Conservation (phyloP, 23 tunicate species). For the Pegea sp. region DNA sequence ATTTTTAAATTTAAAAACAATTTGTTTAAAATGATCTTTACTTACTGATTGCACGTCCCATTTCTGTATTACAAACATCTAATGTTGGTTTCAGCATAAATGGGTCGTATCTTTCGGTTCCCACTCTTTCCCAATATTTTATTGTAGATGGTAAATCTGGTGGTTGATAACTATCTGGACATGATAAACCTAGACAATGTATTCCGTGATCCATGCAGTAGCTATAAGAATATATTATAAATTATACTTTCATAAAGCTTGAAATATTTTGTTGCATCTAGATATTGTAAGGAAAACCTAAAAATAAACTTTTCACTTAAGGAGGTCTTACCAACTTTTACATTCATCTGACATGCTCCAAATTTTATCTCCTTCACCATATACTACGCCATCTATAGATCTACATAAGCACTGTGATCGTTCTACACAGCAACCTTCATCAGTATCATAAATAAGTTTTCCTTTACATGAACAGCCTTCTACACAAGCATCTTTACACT, state of each 20-base stretch:
- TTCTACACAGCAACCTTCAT: constrained; percentile 83
- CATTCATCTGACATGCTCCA: constrained; percentile 95
- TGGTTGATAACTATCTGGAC: constrained; percentile 51
- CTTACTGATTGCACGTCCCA: constrained; percentile 56
- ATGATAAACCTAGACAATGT: constrained; percentile 94
- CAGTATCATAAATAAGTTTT: constrained; percentile 48
- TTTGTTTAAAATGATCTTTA: constrained; percentile 1
- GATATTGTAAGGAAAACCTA: neutral
- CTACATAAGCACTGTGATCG: constrained; percentile 57
- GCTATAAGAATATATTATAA: too few species aligned
- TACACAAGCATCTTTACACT: constrained; percentile 84
- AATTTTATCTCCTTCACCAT: constrained; percentile 89
- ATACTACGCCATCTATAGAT: constrained; percentile 56
- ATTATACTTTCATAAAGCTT: neutral
- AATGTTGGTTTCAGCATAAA: constrained; percentile 43
- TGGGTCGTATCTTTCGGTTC: constrained; percentile 46
- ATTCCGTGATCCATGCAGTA: constrained; percentile 97
- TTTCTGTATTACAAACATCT: constrained; percentile 39
- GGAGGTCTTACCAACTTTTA: constrained; percentile 72
- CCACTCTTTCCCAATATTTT: constrained; percentile 38
- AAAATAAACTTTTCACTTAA: neutral
- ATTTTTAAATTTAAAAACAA: neutral
- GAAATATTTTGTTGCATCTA: neutral
- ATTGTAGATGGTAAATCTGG: constrained; percentile 82
- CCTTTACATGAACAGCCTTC: constrained; percentile 93